Evolutionary conservation across 2,888 invertebrate species (phyloP).

Genomic region (Eubasilissa splendida): DNA sequence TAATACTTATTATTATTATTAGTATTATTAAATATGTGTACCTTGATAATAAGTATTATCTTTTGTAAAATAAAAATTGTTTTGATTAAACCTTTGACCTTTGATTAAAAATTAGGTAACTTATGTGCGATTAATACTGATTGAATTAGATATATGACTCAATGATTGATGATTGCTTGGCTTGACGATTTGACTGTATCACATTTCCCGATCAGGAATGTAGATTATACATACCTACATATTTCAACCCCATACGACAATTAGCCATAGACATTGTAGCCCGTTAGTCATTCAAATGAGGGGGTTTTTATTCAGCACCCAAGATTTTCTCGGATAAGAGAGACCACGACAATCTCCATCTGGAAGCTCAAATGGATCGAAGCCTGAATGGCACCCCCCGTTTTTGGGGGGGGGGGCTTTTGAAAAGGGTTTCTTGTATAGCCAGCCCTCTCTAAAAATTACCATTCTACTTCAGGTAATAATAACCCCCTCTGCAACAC

Average conservation of each 20-base stretch:
- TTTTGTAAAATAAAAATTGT: too few species aligned
- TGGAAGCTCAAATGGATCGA: conserved; percentile 43
- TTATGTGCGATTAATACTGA: too few species aligned
- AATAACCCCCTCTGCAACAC: conserved; percentile 39
- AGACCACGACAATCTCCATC: conserved; percentile 38
- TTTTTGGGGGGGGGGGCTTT: conserved; percentile 16
- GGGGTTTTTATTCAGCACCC: conserved; percentile 36
- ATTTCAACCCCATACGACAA: conserved; percentile 10
- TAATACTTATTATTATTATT: too few species aligned
- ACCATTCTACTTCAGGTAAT: conserved; percentile 47
- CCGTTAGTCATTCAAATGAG: conserved; percentile 39
- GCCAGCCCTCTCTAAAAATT: conserved; percentile 38
- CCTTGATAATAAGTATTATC: too few species aligned
- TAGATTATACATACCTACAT: too few species aligned
- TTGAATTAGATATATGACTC: too few species aligned
- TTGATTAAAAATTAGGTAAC: too few species aligned
- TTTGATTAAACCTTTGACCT: too few species aligned
- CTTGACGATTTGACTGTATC: too few species aligned
- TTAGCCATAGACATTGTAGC: neutral
- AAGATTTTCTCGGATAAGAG: conserved; percentile 42
- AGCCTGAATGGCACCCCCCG: conserved; percentile 41
- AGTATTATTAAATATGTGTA: too few species aligned
- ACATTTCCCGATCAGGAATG: too few species aligned
- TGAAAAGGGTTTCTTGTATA: conserved; percentile 36
- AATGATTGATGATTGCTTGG: too few species aligned